Base-by-base conservation (phyloP, 2,113 vertebrate species). In the Hemiprocne comata region DNA sequence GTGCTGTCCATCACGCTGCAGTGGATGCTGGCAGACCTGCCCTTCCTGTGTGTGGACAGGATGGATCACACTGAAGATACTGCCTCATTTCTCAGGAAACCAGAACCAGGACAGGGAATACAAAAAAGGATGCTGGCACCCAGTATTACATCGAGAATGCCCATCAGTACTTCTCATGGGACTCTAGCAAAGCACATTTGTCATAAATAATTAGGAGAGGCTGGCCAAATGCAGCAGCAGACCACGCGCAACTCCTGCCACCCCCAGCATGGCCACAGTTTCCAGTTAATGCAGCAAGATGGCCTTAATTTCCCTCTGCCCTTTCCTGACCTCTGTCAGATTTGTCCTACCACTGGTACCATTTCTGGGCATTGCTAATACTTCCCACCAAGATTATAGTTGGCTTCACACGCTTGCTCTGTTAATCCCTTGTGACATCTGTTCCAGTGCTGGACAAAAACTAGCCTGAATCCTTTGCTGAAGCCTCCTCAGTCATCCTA, bases 401-500 rank as follows among this genome's bases (percentile, higher is more conserved):
- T 90, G 72, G 78, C 48, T 95, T 95, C 87, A 90, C 6, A 11
- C 75, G 55, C 78, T 80, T 36, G 64, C 53, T 94, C 82, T 60
- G 10, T n/a, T 76, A 94, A 88, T 88, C 55, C 82, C 69, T 51
- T 74, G 48, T 67, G 53, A 95, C 57, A 74, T 60, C 58, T 67
- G 40, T 81, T 87, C 48, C 76, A 76, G 42, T 7, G 36, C 42
- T 18, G 71, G 33, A 82, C 72, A 80, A 53, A 83, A 11, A 87
- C 60, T 31, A 73, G 55, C 51, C 75, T 3, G 11, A 90, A 95
- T 86, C 81, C 73, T 83, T 77, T 51, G 40, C 93, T 67, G 93
- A 91, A 94, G 57, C 65, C 75, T 90, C 69, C 75, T 92, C 83
- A 74, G 38, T 80, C 71, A 72, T 85, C 50, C 70, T 81, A 74